Conservation (phyloP, 2,797 vertebrate species). For the Margarornis squamiger region DNA sequence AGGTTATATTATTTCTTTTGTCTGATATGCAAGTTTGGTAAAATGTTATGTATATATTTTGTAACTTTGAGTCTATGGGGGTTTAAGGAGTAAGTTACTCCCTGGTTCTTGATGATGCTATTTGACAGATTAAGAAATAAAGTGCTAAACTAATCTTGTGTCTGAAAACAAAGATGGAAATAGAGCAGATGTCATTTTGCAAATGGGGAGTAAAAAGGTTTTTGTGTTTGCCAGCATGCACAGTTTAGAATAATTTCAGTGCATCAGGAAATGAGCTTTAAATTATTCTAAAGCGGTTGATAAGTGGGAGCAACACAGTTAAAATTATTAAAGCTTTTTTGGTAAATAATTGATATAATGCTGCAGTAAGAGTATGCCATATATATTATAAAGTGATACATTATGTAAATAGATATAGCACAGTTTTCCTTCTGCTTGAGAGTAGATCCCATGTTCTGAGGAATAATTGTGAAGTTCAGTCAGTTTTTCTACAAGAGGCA, state of each 20-base stretch:
- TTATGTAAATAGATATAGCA: slow-evolving; percentile 35
- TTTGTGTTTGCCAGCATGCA: slow-evolving; percentile 59
- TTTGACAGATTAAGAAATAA: slow-evolving; percentile 70
- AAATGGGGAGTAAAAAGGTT: slow-evolving; percentile 61
- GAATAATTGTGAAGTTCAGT: slow-evolving; percentile 6
- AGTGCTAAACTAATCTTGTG: slow-evolving; percentile 58
- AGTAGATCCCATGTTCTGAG: not conserved
- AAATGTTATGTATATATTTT: slow-evolving; percentile 23
- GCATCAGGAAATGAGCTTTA: slow-evolving; percentile 59
- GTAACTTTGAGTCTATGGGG: slow-evolving; percentile 17
- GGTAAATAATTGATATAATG: slow-evolving; percentile 64
- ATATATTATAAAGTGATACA: slow-evolving; percentile 45
- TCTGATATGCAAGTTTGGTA: not conserved
- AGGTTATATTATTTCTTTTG: not conserved
- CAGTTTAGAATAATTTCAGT: slow-evolving; percentile 65
- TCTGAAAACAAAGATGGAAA: slow-evolving; percentile 71
- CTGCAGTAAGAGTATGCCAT: slow-evolving; percentile 16
- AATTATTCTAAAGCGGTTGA: slow-evolving; percentile 62
- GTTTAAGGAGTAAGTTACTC: slow-evolving; percentile 18
- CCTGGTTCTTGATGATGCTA: slow-evolving; percentile 16
- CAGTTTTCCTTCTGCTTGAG: slow-evolving; percentile 20
- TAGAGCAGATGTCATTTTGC: slow-evolving; percentile 68
- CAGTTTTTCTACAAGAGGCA: not conserved
- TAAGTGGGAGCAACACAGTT: slow-evolving; percentile 56
- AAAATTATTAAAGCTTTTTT: slow-evolving; percentile 66